Percentiles rank a stretch among this genome's conserved stretches.
These are phyloP conservation scores for Lophotriccus pileatus DNA, from an alignment of 2,797 vertebrate genomes.

Conservation along the genomic window DNA sequence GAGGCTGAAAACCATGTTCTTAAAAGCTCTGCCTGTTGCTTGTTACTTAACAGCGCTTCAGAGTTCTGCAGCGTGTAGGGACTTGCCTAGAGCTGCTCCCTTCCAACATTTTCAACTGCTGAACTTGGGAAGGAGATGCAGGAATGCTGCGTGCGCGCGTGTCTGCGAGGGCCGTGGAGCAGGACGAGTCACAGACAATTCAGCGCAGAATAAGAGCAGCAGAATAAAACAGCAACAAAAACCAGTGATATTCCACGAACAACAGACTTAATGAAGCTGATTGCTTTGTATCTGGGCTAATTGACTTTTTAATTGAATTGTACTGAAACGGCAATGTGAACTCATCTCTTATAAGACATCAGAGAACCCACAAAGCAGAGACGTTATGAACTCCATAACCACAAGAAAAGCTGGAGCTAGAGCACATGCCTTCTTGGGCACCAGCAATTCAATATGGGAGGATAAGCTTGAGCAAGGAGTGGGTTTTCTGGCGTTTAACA, in stretches of 20 bases:
- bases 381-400: conserved; percentile 63
- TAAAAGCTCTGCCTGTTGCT: conserved; percentile 43
- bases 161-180: not conserved
- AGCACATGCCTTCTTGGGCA: conserved; percentile 54
- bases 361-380: conserved; percentile 62
- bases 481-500: conserved; percentile 34
- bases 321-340: conserved; percentile 60
- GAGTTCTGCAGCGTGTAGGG: conserved; percentile 43
- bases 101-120: conserved; percentile 44
- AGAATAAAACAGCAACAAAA: conserved; percentile 28
- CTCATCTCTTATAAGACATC: conserved; percentile 62
- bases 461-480: conserved; percentile 56
- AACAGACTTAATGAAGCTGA: conserved; percentile 47
- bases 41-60: conserved; percentile 2
- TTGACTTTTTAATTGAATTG: conserved; percentile 70
- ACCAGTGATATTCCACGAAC: not conserved
- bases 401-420: conserved; percentile 62
- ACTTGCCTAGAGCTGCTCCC: conserved; percentile 66
- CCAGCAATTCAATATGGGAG: conserved; percentile 43
- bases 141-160: not conserved
- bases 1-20: conserved; percentile 35
- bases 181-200: not conserved
- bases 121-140: conserved; percentile 8
- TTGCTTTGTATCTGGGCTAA: conserved; percentile 64
- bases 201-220: not conserved